These are phyloP conservation scores for Perognathus longimembris DNA, from an alignment of 2,113 vertebrate genomes.

Conservation along the genomic window DNA sequence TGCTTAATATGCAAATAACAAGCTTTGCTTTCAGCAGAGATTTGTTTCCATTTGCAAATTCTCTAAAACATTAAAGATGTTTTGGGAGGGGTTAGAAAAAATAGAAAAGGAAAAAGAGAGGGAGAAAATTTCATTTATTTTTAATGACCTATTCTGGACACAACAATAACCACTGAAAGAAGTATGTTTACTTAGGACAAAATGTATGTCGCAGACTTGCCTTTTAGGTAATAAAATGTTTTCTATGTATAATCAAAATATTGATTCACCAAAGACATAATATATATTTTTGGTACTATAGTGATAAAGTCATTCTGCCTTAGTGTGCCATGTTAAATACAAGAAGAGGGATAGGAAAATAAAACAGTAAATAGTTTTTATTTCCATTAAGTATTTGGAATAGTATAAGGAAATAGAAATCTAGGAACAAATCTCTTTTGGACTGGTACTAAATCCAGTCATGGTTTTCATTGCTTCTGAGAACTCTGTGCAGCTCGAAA, in stretches of 20 bases:
- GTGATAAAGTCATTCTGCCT: constrained; percentile 8
- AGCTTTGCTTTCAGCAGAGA: constrained; percentile 23
- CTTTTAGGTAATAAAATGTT: background rate
- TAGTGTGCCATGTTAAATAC: constrained; percentile 19
- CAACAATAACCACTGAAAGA: constrained; percentile 56
- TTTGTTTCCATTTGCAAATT: constrained; percentile 6
- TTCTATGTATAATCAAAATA: constrained; percentile 44
- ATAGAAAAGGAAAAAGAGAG: background rate
- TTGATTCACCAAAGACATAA: constrained; percentile 47
- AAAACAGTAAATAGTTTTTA: background rate
- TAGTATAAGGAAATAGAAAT: background rate
- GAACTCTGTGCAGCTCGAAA: background rate
- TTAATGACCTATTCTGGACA: constrained; percentile 50
- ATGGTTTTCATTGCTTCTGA: background rate
- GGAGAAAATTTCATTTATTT: constrained; percentile 33
- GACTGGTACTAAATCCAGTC: background rate
- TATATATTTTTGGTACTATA: constrained; percentile 38
- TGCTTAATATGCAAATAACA: constrained; percentile 55
- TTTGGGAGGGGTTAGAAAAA: background rate
- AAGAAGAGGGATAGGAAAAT: constrained; percentile 1
- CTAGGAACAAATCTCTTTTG: background rate
- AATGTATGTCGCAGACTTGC: constrained; percentile 41
- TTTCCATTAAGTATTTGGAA: background rate
- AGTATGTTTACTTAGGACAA: constrained; percentile 64
- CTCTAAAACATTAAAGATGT: constrained; percentile 17